Conservation (phyloP, 2,113 vertebrate species). For the Coreoperca whiteheadi region DNA sequence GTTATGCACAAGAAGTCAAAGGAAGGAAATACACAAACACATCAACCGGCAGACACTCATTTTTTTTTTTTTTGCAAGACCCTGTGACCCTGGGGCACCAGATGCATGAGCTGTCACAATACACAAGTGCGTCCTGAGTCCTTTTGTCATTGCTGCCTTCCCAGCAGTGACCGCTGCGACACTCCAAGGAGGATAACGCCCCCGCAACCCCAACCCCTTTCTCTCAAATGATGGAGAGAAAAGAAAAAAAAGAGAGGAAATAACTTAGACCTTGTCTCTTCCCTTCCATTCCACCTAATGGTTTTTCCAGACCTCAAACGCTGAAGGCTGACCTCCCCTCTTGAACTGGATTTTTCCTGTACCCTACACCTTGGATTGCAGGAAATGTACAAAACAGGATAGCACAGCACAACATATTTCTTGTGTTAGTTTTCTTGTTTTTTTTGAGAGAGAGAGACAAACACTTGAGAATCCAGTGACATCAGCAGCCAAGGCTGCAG, state of each 20-base stretch:
- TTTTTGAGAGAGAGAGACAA: conserved; percentile 17
- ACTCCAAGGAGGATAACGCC: conserved; percentile 52
- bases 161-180: conserved; percentile 58
- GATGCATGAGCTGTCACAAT: conserved; percentile 31
- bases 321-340: conserved; percentile 64
- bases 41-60: background rate
- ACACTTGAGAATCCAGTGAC: conserved; percentile 61
- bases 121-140: conserved; percentile 64
- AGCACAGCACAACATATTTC: conserved; percentile 71
- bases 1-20: conserved; percentile 2
- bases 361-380: conserved; percentile 75
- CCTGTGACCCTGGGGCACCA: conserved; percentile 13
- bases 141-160: conserved; percentile 77
- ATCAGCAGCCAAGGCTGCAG: conserved; percentile 62
- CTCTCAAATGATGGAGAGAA: conserved; percentile 69
- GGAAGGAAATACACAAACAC: background rate
- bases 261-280: conserved; percentile 72
- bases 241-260: conserved; percentile 69
- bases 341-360: conserved; percentile 70
- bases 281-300: conserved; percentile 73
- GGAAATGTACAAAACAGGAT: conserved; percentile 83
- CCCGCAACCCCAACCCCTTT: background rate
- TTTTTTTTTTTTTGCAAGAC: conserved; percentile 18
- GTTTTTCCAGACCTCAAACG: conserved; percentile 76
- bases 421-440: conserved; percentile 59